Evolutionary conservation across 2,797 vertebrate species (phyloP).

Genomic region (Bovichtus variegatus): DNA sequence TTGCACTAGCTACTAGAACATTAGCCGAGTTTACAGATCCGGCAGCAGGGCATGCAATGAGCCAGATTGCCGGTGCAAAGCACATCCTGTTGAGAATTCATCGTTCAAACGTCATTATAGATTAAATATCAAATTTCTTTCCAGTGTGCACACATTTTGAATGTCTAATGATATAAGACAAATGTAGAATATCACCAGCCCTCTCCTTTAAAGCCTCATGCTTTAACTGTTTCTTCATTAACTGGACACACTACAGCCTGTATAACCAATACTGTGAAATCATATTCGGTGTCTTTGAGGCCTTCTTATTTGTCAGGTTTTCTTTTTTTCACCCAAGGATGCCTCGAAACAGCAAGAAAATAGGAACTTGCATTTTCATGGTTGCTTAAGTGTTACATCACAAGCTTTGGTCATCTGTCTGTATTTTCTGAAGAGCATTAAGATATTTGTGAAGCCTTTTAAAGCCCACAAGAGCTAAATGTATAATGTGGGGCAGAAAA

Average conservation of each 20-base stretch:
- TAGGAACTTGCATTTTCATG: conserved; percentile 24
- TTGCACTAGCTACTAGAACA: background rate
- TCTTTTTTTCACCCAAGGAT: conserved; percentile 13
- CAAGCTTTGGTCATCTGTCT: conserved; percentile 53
- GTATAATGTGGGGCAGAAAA: conserved; percentile 41
- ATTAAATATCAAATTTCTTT: background rate
- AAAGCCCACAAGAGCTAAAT: conserved; percentile 48
- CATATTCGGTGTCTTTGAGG: conserved; percentile 46
- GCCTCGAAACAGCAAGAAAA: conserved; percentile 20
- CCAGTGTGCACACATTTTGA: background rate
- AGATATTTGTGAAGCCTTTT: conserved; percentile 57
- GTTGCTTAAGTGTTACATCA: conserved; percentile 48
- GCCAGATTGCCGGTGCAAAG: background rate
- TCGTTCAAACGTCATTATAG: background rate
- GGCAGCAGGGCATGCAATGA: background rate
- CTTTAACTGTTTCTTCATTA: conserved; percentile 27
- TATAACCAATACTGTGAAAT: conserved; percentile 76
- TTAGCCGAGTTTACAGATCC: background rate
- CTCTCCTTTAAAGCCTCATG: conserved; percentile 23
- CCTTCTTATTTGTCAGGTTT: conserved; percentile 17
- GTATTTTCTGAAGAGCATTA: conserved; percentile 70
- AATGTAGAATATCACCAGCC: conserved; percentile 19
- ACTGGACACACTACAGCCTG: conserved; percentile 54
- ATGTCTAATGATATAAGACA: conserved; percentile 6
- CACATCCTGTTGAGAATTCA: background rate